phyloP scores from a whole-genome alignment of 2,797 vertebrate species.

The Florisuga fusca region DNA sequence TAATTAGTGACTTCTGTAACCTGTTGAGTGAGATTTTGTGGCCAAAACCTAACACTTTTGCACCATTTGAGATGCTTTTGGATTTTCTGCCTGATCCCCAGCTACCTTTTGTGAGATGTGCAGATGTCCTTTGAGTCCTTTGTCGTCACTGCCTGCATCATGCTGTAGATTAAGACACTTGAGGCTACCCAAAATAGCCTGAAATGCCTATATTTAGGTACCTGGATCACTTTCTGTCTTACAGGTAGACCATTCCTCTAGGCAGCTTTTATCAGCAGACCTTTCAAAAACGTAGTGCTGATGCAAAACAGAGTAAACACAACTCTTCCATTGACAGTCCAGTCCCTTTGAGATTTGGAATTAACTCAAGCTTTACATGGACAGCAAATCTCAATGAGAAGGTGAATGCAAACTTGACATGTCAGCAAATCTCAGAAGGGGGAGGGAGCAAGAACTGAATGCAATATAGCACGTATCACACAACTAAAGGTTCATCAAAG shows the following conservation, averaged over 20 bases:
- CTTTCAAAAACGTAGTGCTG: neutral
- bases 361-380: neutral
- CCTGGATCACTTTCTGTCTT: constrained; percentile 29
- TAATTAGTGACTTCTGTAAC: neutral
- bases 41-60: neutral
- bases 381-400: constrained; percentile 36
- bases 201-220: constrained; percentile 44
- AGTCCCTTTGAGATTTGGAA: constrained; percentile 52
- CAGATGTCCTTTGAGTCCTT: neutral
- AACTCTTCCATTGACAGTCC: neutral
- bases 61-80: neutral
- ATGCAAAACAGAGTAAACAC: neutral
- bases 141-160: neutral
- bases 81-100: neutral
- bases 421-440: constrained; percentile 6
- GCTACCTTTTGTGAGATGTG: neutral
- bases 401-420: neutral
- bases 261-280: constrained; percentile 26
- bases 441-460: neutral
- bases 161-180: neutral
- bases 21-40: neutral
- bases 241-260: constrained; percentile 25
- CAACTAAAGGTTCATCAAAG: constrained; percentile 39
- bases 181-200: neutral
- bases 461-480: constrained; percentile 15